Evolutionary conservation across 2,888 invertebrate genomes (phyloP).

Genomic region (Leucoma salicis): DNA sequence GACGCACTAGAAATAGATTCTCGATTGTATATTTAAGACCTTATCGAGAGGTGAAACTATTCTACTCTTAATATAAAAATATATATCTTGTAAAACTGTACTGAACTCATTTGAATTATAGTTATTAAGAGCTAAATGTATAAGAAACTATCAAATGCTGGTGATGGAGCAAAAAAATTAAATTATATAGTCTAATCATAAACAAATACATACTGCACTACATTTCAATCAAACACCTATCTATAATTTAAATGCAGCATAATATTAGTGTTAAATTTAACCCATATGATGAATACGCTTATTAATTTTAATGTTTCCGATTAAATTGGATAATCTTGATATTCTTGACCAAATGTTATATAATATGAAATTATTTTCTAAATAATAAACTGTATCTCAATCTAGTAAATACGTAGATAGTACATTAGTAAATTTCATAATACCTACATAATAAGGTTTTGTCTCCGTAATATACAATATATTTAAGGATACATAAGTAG

Average conservation of each 20-base stretch:
- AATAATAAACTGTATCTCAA: constrained; percentile 63
- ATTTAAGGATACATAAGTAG: constrained; percentile 30
- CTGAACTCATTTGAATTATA: constrained; percentile 50
- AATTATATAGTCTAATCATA: constrained; percentile 37
- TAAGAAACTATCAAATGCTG: constrained; percentile 62
- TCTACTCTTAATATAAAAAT: constrained; percentile 39
- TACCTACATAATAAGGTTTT: constrained; percentile 33
- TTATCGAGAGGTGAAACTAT: constrained; percentile 30
- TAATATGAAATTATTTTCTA: constrained; percentile 71
- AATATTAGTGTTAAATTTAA: constrained; percentile 62
- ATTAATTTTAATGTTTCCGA: constrained; percentile 82
- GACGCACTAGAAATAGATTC: constrained; percentile 18
- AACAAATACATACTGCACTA: constrained; percentile 51
- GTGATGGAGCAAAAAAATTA: constrained; percentile 62
- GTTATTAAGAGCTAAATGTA: constrained; percentile 43
- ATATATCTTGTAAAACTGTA: constrained; percentile 45
- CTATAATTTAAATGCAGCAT: constrained; percentile 42
- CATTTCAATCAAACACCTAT: constrained; percentile 41
- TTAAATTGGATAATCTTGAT: constrained; percentile 79
- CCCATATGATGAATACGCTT: constrained; percentile 80
- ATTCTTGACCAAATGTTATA: constrained; percentile 80
- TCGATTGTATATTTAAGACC: constrained; percentile 26
- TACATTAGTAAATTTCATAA: constrained; percentile 41
- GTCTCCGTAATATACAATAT: constrained; percentile 31
- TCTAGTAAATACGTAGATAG: constrained; percentile 58